Conservation (phyloP, 2,113 vertebrate species). For the Zosterops hypoxanthus region DNA sequence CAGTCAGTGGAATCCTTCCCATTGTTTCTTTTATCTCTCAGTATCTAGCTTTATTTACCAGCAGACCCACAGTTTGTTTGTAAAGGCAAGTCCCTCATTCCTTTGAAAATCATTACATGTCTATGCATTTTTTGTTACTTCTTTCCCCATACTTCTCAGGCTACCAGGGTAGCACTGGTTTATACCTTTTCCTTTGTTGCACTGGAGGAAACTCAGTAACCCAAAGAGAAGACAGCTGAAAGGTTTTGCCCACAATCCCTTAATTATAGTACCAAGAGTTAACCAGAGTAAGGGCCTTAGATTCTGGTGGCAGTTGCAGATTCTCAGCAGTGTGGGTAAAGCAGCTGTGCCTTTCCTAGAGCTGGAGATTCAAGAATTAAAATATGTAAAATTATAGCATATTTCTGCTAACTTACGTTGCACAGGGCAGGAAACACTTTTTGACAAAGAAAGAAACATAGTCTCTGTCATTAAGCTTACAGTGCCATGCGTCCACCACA, state of each 20-base stretch:
- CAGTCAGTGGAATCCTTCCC: background rate
- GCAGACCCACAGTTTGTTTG: background rate
- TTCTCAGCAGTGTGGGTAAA: background rate
- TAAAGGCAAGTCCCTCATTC: no score
- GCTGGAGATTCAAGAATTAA: background rate
- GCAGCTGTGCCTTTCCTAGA: background rate
- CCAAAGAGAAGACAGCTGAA: background rate
- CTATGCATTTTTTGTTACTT: background rate
- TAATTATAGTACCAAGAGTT: background rate
- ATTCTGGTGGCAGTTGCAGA: background rate
- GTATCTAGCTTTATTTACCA: background rate
- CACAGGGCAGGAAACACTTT: background rate
- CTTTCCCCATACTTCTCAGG: background rate
- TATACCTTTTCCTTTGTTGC: background rate
- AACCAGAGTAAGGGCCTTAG: background rate
- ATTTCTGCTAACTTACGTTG: background rate
- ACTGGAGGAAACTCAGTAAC: background rate
- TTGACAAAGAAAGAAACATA: background rate
- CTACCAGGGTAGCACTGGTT: background rate
- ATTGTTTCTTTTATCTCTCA: background rate
- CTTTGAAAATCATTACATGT: background rate
- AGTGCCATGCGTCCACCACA: fast-evolving
- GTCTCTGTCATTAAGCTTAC: no score
- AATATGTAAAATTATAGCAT: background rate
- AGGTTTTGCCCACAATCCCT: background rate